Base-by-base conservation (phyloP, 2,797 vertebrate species). In the Emys orbicularis region DNA sequence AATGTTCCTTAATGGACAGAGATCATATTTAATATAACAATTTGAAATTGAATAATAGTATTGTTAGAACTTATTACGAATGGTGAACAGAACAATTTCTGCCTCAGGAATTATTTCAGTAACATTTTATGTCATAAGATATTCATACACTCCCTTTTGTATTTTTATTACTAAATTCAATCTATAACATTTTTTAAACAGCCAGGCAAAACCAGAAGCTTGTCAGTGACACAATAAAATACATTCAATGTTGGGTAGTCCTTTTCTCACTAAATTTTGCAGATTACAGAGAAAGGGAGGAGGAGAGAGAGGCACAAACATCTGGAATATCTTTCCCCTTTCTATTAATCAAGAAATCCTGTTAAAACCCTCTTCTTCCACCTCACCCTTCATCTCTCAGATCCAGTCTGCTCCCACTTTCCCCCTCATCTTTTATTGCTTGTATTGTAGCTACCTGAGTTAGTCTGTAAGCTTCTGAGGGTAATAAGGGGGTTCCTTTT, bases 21-120 rank as follows among this genome's bases (percentile, higher is more conserved):
- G 93, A 86, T 93, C 88, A 65, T 95, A 83, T 81, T 93, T 92
- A 93, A 93, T 77, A 89, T 8, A 81, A 68, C 77, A 89, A 92
- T 76, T 89, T 94, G 19, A 89, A 86, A 76, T 57, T 84, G 19
- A 47, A 41, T 31, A 93, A 92, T 4, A 76, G 65, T 18, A 68
- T 82, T 89, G 65, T 34, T 21, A 59, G 13, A 68, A 79, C 84
- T 6, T 87, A 34, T 13, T 74, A 77, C 5, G 37, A 2, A 57
- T 74, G 87, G 16, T 59, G 49, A 95, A 97, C 92, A 87, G 86
- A 95, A 81, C 72, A 88, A 93, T 87, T 91, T 88, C 79, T 83
- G 88, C n/a, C 4, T 84, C 79, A 89, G 76, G 44, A 95, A 68
- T 57, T 96, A 95, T 86, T 89, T 31, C 84, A 86, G 41, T 54